These are phyloP conservation scores for Aporophyla nigra DNA, from an alignment of 2,888 invertebrate genomes.

Conservation along the genomic window DNA sequence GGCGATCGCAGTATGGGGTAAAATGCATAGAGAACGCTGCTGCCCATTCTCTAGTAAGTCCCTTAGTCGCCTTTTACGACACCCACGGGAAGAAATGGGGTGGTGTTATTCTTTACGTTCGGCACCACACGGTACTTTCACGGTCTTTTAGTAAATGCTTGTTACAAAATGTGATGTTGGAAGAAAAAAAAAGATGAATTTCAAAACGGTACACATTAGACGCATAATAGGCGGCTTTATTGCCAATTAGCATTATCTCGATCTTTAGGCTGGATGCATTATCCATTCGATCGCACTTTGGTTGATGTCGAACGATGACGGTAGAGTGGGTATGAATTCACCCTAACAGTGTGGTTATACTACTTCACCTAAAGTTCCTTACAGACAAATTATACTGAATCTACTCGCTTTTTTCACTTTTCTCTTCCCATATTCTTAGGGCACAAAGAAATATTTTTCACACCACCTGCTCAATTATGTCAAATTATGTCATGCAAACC, in stretches of 20 bases:
- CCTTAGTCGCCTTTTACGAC: too few relatives aligned
- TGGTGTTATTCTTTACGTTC: too few relatives aligned
- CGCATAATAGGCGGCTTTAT: background rate
- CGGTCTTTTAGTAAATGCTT: constrained; percentile 1
- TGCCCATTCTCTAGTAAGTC: too few relatives aligned
- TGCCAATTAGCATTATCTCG: background rate
- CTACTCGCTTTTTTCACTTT: background rate
- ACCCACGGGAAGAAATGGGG: too few relatives aligned
- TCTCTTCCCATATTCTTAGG: background rate
- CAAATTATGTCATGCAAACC: too few relatives aligned
- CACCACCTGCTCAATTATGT: background rate
- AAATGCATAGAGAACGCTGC: too few relatives aligned
- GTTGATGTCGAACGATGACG: background rate
- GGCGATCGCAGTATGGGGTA: too few relatives aligned
- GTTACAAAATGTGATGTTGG: background rate
- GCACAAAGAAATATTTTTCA: background rate
- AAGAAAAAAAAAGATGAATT: background rate
- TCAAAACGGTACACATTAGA: background rate
- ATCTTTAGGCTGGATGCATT: background rate
- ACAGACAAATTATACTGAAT: background rate
- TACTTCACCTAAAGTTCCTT: background rate
- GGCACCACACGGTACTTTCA: too few relatives aligned
- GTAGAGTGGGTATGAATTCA: background rate
- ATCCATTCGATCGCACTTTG: background rate
- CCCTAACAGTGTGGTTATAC: background rate